Conservation (phyloP, 2,888 invertebrate genomes). For the Emesis furor region DNA sequence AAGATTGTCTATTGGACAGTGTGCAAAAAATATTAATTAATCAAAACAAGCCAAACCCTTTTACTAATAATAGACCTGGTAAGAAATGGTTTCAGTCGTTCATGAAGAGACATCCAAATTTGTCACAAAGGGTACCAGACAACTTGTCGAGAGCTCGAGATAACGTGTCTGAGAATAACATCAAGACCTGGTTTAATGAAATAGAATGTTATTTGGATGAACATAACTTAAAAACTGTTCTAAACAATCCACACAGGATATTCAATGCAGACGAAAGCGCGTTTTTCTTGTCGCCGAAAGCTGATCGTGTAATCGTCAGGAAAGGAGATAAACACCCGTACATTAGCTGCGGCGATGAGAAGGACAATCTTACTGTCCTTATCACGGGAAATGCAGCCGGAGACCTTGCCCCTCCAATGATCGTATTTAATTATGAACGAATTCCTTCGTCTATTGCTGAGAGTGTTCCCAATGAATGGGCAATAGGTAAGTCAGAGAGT, state of each 20-base stretch:
- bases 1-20: constrained; percentile 65
- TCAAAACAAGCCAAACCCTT: constrained; percentile 49
- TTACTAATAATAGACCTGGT: constrained; percentile 58
- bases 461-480: constrained; percentile 58
- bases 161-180: constrained; percentile 60
- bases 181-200: constrained; percentile 62
- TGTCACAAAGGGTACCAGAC: constrained; percentile 40
- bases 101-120: constrained; percentile 46
- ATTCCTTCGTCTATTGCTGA: constrained; percentile 36
- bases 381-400: too few species aligned
- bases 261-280: constrained; percentile 64
- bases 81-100: constrained; percentile 69
- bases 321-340: too few species aligned
- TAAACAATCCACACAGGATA: constrained; percentile 60
- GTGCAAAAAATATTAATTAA: constrained; percentile 71
- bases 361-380: too few species aligned
- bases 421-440: constrained; percentile 41
- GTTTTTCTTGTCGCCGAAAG: constrained; percentile 78
- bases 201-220: constrained; percentile 65
- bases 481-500: constrained; percentile 36
- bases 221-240: constrained; percentile 46
- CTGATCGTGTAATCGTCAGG: constrained; percentile 71
- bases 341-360: too few species aligned
- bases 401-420: constrained; percentile 50
- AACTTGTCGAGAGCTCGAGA: constrained; percentile 63